Percentiles rank a stretch among this genome's conserved stretches.
Evolutionary conservation across 2,113 vertebrate species (phyloP).

Genomic region (Mus pahari): DNA sequence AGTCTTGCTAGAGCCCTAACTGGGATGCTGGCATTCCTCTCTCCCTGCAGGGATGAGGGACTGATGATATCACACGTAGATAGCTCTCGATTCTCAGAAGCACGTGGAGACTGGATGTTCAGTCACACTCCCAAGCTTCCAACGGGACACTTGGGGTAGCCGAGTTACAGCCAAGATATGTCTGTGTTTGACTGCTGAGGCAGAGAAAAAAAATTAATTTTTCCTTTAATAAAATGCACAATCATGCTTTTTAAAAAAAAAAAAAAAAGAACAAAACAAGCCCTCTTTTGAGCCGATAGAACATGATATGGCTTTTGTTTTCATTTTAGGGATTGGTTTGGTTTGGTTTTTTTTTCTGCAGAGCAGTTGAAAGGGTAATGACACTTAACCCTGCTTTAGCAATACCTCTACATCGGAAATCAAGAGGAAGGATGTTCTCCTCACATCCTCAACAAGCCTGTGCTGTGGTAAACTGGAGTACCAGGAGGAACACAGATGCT

Average conservation of each 20-base stretch:
- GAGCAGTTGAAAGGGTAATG: background rate
- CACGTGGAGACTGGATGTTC: background rate
- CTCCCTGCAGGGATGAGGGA: slow-evolving; percentile 58
- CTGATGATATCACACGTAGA: slow-evolving; percentile 55
- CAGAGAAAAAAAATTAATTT: slow-evolving; percentile 37
- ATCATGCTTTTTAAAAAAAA: background rate
- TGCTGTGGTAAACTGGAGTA: background rate
- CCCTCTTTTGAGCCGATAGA: background rate
- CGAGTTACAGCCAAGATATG: background rate
- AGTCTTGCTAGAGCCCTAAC: slow-evolving; percentile 72
- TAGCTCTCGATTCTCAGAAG: slow-evolving; percentile 61
- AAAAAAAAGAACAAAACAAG: slow-evolving; percentile 42
- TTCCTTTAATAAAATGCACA: slow-evolving; percentile 53
- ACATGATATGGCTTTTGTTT: background rate
- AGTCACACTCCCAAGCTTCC: background rate
- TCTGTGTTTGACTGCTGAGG: slow-evolving; percentile 40
- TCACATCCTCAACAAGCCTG: background rate
- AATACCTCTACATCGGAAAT: background rate
- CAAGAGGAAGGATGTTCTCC: background rate
- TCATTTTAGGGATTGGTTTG: too few species aligned
- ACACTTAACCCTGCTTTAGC: background rate
- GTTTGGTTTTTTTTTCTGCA: background rate
- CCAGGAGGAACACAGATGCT: background rate
- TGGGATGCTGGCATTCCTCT: slow-evolving; percentile 51
- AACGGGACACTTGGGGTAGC: background rate